phyloP scores from a whole-genome alignment of 2,888 invertebrate species.

The Onthophagus sagittarius region DNA sequence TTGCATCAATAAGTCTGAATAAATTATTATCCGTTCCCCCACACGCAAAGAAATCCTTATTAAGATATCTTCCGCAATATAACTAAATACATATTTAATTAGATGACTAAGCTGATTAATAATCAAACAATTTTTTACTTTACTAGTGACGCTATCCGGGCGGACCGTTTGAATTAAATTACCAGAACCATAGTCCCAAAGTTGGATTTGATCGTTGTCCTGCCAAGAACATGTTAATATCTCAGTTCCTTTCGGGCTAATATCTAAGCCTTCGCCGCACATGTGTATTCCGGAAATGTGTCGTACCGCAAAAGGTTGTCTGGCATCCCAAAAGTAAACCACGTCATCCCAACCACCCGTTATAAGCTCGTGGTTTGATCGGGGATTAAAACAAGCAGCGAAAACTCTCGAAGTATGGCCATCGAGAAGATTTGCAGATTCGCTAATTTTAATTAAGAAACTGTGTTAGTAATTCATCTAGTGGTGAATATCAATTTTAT shows the following conservation, averaged over 20 bases:
- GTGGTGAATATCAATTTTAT: no score
- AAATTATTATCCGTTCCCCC: slow-evolving; percentile 61
- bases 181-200: slow-evolving; percentile 66
- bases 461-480: slow-evolving; percentile 6
- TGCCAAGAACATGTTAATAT: slow-evolving; percentile 65
- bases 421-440: slow-evolving; percentile 43
- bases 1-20: slow-evolving; percentile 59
- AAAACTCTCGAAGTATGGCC: slow-evolving; percentile 65
- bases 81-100: slow-evolving; percentile 45
- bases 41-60: slow-evolving; percentile 55
- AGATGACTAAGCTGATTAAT: background rate
- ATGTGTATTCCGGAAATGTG: slow-evolving; percentile 60
- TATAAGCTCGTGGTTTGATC: slow-evolving; percentile 60
- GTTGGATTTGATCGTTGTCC: slow-evolving; percentile 56
- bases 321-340: slow-evolving; percentile 65
- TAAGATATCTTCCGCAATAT: slow-evolving; percentile 60
- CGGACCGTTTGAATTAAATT: slow-evolving; percentile 58
- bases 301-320: slow-evolving; percentile 59
- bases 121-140: slow-evolving; percentile 30
- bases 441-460: slow-evolving; percentile 5
- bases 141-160: slow-evolving; percentile 50
- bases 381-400: slow-evolving; percentile 62
- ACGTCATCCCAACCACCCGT: slow-evolving; percentile 67
- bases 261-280: slow-evolving; percentile 65
- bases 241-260: slow-evolving; percentile 61